Percentiles rank a stretch among this genome's conserved stretches.
These are phyloP conservation scores for Digitonthophagus gazella DNA, from an alignment of 2,888 invertebrate species.

Conservation along the genomic window DNA sequence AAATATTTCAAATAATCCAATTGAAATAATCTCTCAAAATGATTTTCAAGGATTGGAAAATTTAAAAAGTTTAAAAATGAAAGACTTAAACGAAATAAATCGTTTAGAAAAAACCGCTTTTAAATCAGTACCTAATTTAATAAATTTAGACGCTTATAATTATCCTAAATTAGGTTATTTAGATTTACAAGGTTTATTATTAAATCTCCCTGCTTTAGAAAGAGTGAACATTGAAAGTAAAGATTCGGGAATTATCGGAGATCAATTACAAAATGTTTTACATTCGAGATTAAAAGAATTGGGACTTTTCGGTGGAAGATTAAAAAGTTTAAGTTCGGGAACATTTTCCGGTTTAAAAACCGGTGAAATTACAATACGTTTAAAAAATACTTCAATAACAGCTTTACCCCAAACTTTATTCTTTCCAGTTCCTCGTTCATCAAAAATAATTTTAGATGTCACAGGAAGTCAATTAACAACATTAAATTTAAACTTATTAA, in stretches of 20 bases:
- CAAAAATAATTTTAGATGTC: conserved; percentile 74
- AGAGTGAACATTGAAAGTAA: conserved; percentile 82
- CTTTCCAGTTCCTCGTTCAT: conserved; percentile 85
- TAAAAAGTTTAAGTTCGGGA: conserved; percentile 78
- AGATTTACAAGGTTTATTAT: conserved; percentile 82
- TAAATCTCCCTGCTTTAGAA: conserved; percentile 71
- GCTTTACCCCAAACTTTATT: conserved; percentile 78
- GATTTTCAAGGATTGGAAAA: conserved; percentile 72
- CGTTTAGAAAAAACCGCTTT: conserved; percentile 83
- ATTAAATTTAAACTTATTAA: conserved; percentile 73
- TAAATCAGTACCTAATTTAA: conserved; percentile 67
- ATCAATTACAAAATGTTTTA: conserved; percentile 74
- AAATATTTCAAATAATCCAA: conserved; percentile 83
- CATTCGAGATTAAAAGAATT: conserved; percentile 76
- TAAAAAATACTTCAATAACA: conserved; percentile 78
- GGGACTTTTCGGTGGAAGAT: conserved; percentile 70
- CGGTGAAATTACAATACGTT: conserved; percentile 66
- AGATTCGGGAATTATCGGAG: conserved; percentile 76
- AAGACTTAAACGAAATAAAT: conserved; percentile 65
- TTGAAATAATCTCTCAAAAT: conserved; percentile 70
- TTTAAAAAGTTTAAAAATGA: conserved; percentile 64
- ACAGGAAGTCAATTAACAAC: conserved; percentile 75
- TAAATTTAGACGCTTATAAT: conserved; percentile 68
- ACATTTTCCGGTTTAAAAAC: conserved; percentile 80
- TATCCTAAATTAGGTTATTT: conserved; percentile 80